Evolutionary conservation across 2,797 vertebrate species (phyloP).

Genomic region (Pseudochirops corinnae): DNA sequence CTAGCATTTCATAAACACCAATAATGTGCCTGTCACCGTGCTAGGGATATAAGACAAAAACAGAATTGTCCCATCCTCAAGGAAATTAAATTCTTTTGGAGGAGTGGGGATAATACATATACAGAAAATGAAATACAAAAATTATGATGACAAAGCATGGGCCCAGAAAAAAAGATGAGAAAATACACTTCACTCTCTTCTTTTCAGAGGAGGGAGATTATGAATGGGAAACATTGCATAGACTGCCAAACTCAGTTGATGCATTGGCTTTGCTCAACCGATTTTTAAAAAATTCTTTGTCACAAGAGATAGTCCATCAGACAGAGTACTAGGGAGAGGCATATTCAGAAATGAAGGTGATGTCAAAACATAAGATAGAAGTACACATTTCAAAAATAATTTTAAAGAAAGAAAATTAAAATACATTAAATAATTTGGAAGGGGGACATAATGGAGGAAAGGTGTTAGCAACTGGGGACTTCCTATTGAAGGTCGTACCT

Average conservation of each 20-base stretch:
- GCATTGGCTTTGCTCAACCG: neutral
- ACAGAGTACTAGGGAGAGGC: neutral
- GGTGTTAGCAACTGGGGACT: neutral
- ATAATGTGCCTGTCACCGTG: neutral
- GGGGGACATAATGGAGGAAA: neutral
- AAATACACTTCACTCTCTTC: neutral
- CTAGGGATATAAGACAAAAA: neutral
- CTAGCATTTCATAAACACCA: neutral
- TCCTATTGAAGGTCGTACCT: neutral
- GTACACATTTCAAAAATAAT: neutral
- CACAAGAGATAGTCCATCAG: neutral
- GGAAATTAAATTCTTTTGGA: neutral
- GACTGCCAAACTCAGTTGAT: neutral
- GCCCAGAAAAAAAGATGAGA: neutral
- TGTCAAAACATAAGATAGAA: neutral
- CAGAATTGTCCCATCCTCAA: neutral
- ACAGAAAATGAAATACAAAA: neutral
- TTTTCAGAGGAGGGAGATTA: neutral
- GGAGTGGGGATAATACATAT: neutral
- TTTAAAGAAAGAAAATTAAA: neutral
- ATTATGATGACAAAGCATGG: neutral
- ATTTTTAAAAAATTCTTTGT: neutral
- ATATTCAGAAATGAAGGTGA: neutral
- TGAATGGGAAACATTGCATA: neutral
- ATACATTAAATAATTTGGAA: neutral